Base-by-base conservation (phyloP, 2,113 vertebrate species). In the Cyprinodon variegatus region DNA sequence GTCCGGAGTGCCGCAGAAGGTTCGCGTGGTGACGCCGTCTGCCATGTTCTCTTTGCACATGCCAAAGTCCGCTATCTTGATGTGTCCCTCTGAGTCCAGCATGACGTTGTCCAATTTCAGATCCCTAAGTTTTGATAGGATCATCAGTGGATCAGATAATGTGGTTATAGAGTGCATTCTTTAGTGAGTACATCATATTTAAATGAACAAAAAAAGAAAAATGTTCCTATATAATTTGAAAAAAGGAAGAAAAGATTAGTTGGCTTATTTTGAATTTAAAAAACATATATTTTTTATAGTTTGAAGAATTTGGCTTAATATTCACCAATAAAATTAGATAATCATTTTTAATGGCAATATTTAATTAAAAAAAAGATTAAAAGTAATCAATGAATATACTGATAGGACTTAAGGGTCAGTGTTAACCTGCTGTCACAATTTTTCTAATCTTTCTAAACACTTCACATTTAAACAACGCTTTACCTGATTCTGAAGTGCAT, bases 21-120 rank as follows among this genome's bases (percentile, higher is more conserved):
- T 99, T 86, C 97, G 95, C 0, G 98, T 99, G 3, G 91, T 95
- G 77, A 96, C 96, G 15, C 93, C 96, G 0, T 98, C 94, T 13
- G 73, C n/a, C 93, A 99, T 98, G 80, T 96, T 96, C 14, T 99
- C 98, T 89, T 99, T 99, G 86, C 97, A 99, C 98, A 99, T 99
- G 71, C 98, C 98, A 45, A 99, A 99, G 89, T 99, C 98, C 15
- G 98, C 97, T 10, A 99, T 99, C 92, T 99, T 99, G 74, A 99
- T 99, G 87, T 99, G 98, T 41, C 98, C 98, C 90, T 99, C 97
- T 0, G 90, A 94, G 80, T 99, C 98, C 92, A 99, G 83, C 97
- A 99, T 99, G 86, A 99, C 97, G 0, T 99, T 99, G 62, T 99
- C 98, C 76, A 99, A 92, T 92, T 99, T 99, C 85, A 99, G 93